Percentiles rank a stretch among this genome's conserved stretches.
Conservation (phyloP, 1,140 invertebrate species). For the Maconellicoccus hirsutus region DNA sequence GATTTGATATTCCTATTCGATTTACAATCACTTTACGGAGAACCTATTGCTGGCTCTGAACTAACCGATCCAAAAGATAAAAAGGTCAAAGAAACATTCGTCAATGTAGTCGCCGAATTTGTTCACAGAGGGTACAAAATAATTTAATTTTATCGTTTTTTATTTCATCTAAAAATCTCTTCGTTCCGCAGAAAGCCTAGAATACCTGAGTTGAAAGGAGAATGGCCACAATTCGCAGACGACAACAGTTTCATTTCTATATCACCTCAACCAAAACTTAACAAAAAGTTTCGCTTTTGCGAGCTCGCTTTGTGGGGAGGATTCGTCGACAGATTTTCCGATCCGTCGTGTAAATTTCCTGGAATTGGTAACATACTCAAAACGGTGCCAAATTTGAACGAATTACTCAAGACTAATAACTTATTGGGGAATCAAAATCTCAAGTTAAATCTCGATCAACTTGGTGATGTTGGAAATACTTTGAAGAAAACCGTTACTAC, state of each 20-base stretch:
- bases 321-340: slow-evolving; percentile 39
- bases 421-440: not conserved
- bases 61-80: slow-evolving; percentile 41
- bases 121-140: slow-evolving; percentile 38
- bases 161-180: too few relatives aligned
- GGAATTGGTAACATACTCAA: slow-evolving; percentile 24
- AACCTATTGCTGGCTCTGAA: slow-evolving; percentile 23
- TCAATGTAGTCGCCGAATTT: slow-evolving; percentile 51
- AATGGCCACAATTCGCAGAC: slow-evolving; percentile 35
- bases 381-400: slow-evolving; percentile 23
- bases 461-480: not conserved
- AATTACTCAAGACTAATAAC: not conserved
- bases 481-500: too few relatives aligned
- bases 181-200: slow-evolving; percentile 29
- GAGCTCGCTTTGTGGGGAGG: slow-evolving; percentile 49
- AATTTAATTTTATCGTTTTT: not conserved
- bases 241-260: slow-evolving; percentile 43
- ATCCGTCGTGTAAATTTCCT: slow-evolving; percentile 30
- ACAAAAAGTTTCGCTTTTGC: slow-evolving; percentile 44
- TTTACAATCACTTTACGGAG: slow-evolving; percentile 29
- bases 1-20: slow-evolving; percentile 32
- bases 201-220: slow-evolving; percentile 23
- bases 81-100: slow-evolving; percentile 47
- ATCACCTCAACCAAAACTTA: slow-evolving; percentile 36
- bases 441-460: too few relatives aligned